Evolutionary conservation across 1,140 invertebrate genomes (phyloP), one percentile per base, ranked within the genome.

Genomic region (Zaprionus ghesquierei): DNA sequence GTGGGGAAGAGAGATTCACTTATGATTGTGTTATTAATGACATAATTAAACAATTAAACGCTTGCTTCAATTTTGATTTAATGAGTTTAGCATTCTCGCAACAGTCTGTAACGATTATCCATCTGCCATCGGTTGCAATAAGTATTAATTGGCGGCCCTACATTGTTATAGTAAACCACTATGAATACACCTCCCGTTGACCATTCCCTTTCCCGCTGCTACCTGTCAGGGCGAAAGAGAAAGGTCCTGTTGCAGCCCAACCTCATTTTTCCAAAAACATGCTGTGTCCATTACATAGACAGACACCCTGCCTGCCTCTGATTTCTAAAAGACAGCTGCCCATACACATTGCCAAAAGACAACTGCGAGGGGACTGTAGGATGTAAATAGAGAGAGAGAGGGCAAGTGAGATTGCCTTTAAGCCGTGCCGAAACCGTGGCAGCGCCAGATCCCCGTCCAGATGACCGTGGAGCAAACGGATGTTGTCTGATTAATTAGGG

Each of bases 1-100:
- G 29, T n/a, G n/a, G n/a, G 6, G 5, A 6, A 2, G 35, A 29
- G 27, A 29, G 44, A n/a, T n/a, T n/a, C 79, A 63, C 49, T 79
- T 76, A 69, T 75, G 82, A 76, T 82, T 86, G 60, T 63, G 29
- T 68, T 81, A 78, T 82, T 79, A 86, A 81, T 80, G 82, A 73
- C 81, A 86, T 86, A 86, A 86, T 86, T 86, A 86, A 70, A 65
- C 75, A 87, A 86, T 86, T 69, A 85, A 71, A 75, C 71, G 49
- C 23, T 74, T 61, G 54, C 41, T 49, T 59, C 58, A 69, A 75
- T 78, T 71, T 66, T 53, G 15, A 78, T 75, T 73, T 75, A 68
- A 69, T 60, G 15, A 61, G 33, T 54, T 46, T 20, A 55, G 22
- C 29, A 27, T 35, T 33, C 44, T 56, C 25, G 25, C 6, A 9